Evolutionary conservation across 1,140 invertebrate genomes (phyloP), one percentile per base, ranked within the genome.

Genomic region (Glomeris maerens): DNA sequence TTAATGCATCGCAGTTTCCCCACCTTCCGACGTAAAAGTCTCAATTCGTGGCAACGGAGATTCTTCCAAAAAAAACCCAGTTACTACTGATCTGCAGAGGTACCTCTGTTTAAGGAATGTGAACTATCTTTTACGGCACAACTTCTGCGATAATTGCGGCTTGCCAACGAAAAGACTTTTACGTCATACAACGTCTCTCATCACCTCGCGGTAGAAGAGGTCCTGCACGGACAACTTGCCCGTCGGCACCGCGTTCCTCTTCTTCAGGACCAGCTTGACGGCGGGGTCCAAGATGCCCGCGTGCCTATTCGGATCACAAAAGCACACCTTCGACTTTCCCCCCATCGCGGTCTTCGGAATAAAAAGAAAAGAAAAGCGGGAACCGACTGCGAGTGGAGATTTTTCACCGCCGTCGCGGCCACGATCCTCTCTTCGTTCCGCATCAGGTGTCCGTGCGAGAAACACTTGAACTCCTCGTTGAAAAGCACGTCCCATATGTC

Each of bases 401-500:
- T 74, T 56, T 80, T 73, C 42, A 89, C 65, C 0, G 79, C 72
- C 7, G 81, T 69, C 2, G 83, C 80, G 14, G 80, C 82, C 3
- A 81, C 72, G 46, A 89, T 72, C 64, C 88, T 87, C 64, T 81
- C 78, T 2, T 70, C 74, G 55, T 80, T n/a, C n/a, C n/a, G 10
- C 17, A 36, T 36, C 10, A 36, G 10, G 17, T 36, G 10, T 36
- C 31, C 31, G 10, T 17, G 10, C 31, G 23, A 27, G 27, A 38
- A 52, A 10, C 28, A 42, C 64, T 61, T 59, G 84, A 77, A 57
- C 79, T 74, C 27, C n/a, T n/a, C n/a, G n/a, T n/a, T n/a, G n/a
- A n/a, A n/a, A n/a, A n/a, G n/a, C n/a, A n/a, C n/a, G n/a, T 74
- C 72, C 83, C 83, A 87, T 5, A 92, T 62, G 17, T 74, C 73